Percentiles rank a stretch among this genome's conserved stretches.
Conservation (phyloP, 1,140 invertebrate species). For the roundworm (Caenorhabditis elegans) region DNA sequence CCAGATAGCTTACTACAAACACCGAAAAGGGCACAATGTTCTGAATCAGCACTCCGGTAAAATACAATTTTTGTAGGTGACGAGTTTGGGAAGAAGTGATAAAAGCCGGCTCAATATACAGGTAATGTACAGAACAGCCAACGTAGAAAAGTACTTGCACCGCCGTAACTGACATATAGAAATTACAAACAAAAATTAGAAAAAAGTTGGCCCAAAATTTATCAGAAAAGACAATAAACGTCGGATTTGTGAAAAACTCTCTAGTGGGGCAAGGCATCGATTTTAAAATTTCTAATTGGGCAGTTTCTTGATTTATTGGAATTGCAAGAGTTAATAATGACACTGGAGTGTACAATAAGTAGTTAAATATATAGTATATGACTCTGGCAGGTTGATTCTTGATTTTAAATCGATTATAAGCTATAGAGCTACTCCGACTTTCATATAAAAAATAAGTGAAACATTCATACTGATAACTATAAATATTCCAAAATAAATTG, state of each 20-base stretch:
- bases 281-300: background rate
- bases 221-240: background rate
- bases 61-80: background rate
- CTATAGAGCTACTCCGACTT: background rate
- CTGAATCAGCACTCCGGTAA: background rate
- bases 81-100: background rate
- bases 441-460: background rate
- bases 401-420: background rate
- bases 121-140: background rate
- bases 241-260: background rate
- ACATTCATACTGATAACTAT: background rate
- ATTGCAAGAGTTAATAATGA: background rate
- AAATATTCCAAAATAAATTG: background rate
- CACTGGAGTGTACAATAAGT: background rate
- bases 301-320: background rate
- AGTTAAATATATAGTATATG: background rate
- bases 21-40: background rate
- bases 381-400: background rate
- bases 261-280: background rate
- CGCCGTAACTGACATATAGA: background rate
- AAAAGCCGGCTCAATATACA: background rate
- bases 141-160: background rate
- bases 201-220: background rate
- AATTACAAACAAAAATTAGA: too few species aligned
- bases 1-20: background rate